These are phyloP conservation scores for Halichoerus grypus DNA, from an alignment of 2,113 vertebrate species.

Conservation along the genomic window DNA sequence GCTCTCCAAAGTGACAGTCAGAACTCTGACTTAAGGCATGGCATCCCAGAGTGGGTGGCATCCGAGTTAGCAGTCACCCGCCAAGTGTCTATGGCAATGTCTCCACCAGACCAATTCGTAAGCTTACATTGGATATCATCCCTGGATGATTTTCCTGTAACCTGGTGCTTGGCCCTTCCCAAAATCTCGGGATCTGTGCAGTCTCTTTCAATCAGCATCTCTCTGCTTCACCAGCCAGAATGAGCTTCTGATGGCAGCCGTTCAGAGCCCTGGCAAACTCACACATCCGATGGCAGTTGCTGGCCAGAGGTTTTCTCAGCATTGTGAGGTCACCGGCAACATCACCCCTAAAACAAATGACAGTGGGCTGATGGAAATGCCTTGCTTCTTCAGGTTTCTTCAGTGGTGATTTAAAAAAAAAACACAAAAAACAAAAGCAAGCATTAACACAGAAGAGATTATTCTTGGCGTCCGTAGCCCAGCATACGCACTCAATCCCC, in stretches of 20 bases:
- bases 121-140: not conserved
- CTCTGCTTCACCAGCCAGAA: not conserved
- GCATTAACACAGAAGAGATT: not conserved
- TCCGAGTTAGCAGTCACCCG: rapidly evolving
- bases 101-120: not conserved
- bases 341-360: not conserved
- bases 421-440: not conserved
- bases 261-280: not conserved
- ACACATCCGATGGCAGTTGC: too few relatives aligned
- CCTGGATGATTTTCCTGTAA: not conserved
- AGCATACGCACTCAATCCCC: rapidly evolving
- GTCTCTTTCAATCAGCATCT: not conserved
- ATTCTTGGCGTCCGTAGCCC: not conserved
- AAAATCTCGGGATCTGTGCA: too few relatives aligned
- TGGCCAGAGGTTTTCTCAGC: not conserved
- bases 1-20: not conserved
- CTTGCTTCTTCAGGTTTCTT: not conserved
- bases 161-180: not conserved
- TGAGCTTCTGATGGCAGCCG: not conserved
- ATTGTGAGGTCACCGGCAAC: not conserved
- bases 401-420: too few relatives aligned
- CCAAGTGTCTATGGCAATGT: too few relatives aligned
- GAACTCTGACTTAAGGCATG: not conserved
- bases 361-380: not conserved
- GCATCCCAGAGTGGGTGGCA: rapidly evolving